phyloP scores from a whole-genome alignment of 2,888 invertebrate species.

The Sthenelais limicola region DNA sequence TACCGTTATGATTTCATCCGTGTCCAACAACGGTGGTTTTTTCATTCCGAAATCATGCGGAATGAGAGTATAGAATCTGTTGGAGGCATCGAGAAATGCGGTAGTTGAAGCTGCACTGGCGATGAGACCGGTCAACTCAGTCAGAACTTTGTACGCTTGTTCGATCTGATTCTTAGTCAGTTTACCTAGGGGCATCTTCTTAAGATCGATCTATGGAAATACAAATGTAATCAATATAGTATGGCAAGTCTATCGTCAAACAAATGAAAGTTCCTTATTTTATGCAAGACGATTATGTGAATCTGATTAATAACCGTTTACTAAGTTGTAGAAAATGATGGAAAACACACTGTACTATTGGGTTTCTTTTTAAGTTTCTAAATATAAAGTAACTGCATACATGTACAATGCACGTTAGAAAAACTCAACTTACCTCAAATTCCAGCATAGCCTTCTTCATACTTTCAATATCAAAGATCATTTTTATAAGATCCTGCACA shows the following conservation, averaged over 20 bases:
- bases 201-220: slow-evolving; percentile 82
- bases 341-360: too few relatives aligned
- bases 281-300: too few relatives aligned
- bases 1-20: slow-evolving; percentile 80
- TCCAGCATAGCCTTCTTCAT: slow-evolving; percentile 96
- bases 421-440: slow-evolving; percentile 87
- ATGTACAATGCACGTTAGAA: too few relatives aligned
- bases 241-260: too few relatives aligned
- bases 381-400: too few relatives aligned
- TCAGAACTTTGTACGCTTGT: slow-evolving; percentile 85
- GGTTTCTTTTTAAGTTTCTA: too few relatives aligned
- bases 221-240: too few relatives aligned
- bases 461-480: slow-evolving; percentile 90
- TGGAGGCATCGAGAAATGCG: slow-evolving; percentile 86
- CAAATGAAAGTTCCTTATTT: too few relatives aligned
- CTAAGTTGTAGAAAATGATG: too few relatives aligned
- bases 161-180: slow-evolving; percentile 87
- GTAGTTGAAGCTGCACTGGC: slow-evolving; percentile 71
- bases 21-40: slow-evolving; percentile 86
- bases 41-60: slow-evolving; percentile 94
- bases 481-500: slow-evolving; percentile 86
- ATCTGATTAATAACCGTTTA: too few relatives aligned
- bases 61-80: slow-evolving; percentile 94
- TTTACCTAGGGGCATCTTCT: slow-evolving; percentile 99
- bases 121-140: slow-evolving; percentile 72